phyloP scores from a whole-genome alignment of 23 tunicate genomes.

The Styela clava region DNA sequence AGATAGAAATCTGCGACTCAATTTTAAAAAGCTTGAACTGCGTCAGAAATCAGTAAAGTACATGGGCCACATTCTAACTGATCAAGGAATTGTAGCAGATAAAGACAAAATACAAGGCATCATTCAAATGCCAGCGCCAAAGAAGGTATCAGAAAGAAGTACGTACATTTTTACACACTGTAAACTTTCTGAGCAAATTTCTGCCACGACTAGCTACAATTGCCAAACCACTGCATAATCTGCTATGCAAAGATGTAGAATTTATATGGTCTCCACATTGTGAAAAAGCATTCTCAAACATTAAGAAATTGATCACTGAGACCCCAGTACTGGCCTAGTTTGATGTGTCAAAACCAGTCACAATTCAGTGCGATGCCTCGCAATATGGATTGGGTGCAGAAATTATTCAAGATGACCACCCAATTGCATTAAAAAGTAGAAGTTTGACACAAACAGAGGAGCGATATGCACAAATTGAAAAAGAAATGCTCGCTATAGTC shows the following conservation, averaged over 20 bases:
- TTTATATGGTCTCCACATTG: conserved; percentile 25
- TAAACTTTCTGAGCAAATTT: conserved; percentile 19
- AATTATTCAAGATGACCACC: conserved; percentile 28
- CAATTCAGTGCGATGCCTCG: conserved; percentile 36
- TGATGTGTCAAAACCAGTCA: conserved; percentile 22
- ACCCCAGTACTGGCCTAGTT: background rate
- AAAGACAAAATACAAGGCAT: conserved; percentile 23
- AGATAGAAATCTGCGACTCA: conserved; percentile 11
- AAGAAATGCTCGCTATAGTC: background rate
- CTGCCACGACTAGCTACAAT: conserved; percentile 34
- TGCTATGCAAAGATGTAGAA: conserved; percentile 13
- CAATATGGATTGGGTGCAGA: conserved; percentile 34
- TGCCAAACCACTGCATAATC: conserved; percentile 29
- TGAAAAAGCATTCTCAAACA: conserved; percentile 3
- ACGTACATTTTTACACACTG: conserved; percentile 25
- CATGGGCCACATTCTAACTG: background rate
- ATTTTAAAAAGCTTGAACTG: background rate
- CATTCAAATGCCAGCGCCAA: conserved; percentile 31
- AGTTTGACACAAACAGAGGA: conserved; percentile 21
- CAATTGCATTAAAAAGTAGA: conserved; percentile 25
- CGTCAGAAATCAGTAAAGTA: background rate
- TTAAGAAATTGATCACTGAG: background rate
- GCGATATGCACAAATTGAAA: conserved; percentile 20
- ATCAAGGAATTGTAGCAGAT: conserved; percentile 34
- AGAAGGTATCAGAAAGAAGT: background rate